Percentiles rank a stretch among this genome's conserved stretches.
Evolutionary conservation across 2,113 vertebrate genomes (phyloP).

Genomic region (Austrofundulus limnaeus): DNA sequence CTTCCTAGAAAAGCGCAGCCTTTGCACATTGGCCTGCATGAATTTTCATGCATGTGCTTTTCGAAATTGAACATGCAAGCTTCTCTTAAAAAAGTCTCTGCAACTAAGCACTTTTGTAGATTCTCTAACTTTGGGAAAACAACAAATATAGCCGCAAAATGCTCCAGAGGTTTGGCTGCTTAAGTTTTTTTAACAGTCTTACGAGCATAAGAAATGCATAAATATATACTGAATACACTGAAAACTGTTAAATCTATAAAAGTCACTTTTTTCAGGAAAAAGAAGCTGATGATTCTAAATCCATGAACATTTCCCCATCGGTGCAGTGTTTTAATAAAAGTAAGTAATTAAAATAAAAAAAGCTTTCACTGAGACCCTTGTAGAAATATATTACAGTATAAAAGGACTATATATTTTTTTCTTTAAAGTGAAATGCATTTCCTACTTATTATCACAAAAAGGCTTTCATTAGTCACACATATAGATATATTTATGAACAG

Average conservation of each 20-base stretch:
- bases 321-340: neutral
- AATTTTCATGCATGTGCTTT: conserved; percentile 36
- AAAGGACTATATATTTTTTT: neutral
- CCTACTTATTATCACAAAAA: neutral
- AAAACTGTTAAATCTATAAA: neutral
- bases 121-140: conserved; percentile 35
- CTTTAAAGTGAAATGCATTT: neutral
- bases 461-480: neutral
- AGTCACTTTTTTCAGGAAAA: neutral
- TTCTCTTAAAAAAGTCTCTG: conserved; percentile 19
- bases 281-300: neutral
- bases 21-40: conserved; percentile 43
- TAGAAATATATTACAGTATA: neutral
- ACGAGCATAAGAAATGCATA: conserved; percentile 19
- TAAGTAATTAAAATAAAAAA: neutral
- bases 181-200: conserved; percentile 27
- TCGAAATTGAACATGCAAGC: conserved; percentile 28
- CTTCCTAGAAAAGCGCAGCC: conserved; percentile 45
- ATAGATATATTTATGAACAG: neutral
- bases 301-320: neutral
- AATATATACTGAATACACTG: neutral
- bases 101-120: conserved; percentile 59
- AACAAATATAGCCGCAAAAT: conserved; percentile 37
- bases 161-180: conserved; percentile 17
- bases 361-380: neutral